These are phyloP conservation scores for Tragelaphus strepsiceros DNA, from an alignment of 2,113 vertebrate genomes.

Conservation along the genomic window DNA sequence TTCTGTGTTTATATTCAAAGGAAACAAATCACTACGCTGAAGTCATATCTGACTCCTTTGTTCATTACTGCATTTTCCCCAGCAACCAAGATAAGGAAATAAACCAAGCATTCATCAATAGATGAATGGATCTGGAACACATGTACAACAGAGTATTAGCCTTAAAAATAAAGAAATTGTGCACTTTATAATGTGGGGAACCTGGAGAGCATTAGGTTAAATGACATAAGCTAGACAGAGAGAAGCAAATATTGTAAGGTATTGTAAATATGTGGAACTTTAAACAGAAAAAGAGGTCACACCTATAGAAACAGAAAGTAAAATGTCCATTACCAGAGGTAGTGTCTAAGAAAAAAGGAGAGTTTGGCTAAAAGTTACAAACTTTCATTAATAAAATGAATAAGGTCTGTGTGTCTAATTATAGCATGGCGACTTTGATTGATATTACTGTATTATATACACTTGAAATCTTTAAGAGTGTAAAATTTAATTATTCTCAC, in stretches of 20 bases:
- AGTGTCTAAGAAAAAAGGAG: background rate
- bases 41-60: background rate
- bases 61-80: background rate
- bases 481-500: background rate
- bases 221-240: background rate
- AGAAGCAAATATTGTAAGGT: background rate
- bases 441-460: background rate
- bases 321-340: background rate
- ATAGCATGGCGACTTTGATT: background rate
- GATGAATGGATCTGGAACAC: background rate
- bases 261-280: background rate
- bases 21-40: background rate
- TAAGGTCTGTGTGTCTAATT: background rate
- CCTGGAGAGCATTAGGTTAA: background rate
- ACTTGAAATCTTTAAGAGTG: background rate
- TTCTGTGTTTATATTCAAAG: background rate
- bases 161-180: background rate
- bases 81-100: background rate
- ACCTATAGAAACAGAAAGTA: background rate
- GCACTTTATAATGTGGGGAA: background rate
- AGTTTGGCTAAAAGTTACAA: background rate
- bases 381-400: background rate
- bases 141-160: background rate
- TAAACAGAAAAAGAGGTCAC: background rate
- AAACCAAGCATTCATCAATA: background rate